Percentiles rank a stretch among this genome's conserved stretches.
Conservation (phyloP, 1,140 invertebrate genomes). For the Pemphigus obesinymphae region DNA sequence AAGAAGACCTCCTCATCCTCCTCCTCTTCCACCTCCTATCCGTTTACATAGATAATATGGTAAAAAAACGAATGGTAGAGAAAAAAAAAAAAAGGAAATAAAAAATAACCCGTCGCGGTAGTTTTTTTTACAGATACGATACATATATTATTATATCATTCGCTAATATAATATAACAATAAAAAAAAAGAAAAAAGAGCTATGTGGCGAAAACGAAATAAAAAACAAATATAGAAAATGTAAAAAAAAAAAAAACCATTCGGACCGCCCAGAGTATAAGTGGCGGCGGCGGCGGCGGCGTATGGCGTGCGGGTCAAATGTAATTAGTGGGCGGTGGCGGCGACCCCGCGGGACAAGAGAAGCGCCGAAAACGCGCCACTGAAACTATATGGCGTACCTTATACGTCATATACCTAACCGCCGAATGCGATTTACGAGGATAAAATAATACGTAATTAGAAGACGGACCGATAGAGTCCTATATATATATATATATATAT, state of each 20-base stretch:
- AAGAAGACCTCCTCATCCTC: background rate
- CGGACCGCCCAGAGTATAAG: slow-evolving; percentile 22
- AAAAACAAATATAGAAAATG: background rate
- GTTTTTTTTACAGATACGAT: background rate
- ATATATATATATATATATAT: background rate
- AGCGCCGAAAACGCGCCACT: slow-evolving; percentile 1
- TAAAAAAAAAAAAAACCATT: background rate
- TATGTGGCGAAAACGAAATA: background rate
- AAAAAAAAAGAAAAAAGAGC: no score
- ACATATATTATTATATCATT: background rate
- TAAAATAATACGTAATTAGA: slow-evolving; percentile 7
- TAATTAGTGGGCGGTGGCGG: slow-evolving; percentile 29
- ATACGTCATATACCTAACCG: background rate
- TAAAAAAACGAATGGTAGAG: no score
- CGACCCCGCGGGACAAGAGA: background rate
- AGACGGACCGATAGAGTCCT: background rate
- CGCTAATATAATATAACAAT: background rate
- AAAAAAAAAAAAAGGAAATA: background rate
- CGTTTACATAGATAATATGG: no score
- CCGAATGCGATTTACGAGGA: background rate
- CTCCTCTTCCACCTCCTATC: background rate
- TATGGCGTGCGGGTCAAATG: slow-evolving; percentile 12
- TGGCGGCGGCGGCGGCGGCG: background rate
- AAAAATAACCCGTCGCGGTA: no score
- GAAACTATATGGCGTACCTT: no score